phyloP scores from a whole-genome alignment of 2,797 vertebrate genomes.

The Amblyraja radiata region DNA sequence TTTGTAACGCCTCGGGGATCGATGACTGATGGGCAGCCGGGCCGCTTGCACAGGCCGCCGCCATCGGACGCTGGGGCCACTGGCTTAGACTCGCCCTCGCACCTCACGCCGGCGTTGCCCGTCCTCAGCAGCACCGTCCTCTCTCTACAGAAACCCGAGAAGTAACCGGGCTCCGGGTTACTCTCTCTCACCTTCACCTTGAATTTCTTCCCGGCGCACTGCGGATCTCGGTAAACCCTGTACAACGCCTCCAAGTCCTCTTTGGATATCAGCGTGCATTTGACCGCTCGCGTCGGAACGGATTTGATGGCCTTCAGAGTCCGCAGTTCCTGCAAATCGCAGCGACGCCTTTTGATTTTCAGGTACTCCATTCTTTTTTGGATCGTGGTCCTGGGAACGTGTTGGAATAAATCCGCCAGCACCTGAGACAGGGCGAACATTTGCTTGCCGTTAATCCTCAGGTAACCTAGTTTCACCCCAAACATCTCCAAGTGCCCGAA shows the following conservation, averaged over 20 bases:
- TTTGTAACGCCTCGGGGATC: background rate
- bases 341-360: conserved; percentile 54
- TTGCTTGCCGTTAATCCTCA: conserved; percentile 52
- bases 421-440: conserved; percentile 58
- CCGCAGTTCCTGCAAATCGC: conserved; percentile 53
- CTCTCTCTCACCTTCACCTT: conserved; percentile 39
- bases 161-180: background rate
- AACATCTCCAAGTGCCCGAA: conserved; percentile 52
- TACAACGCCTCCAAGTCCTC: conserved; percentile 54
- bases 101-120: conserved; percentile 41
- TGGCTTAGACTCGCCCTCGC: conserved; percentile 40
- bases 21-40: conserved; percentile 25
- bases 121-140: conserved; percentile 20
- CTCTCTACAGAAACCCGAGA: background rate
- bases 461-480: conserved; percentile 55
- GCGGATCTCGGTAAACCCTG: conserved; percentile 49
- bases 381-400: conserved; percentile 54
- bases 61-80: conserved; percentile 22
- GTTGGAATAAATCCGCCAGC: conserved; percentile 52
- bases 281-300: conserved; percentile 52
- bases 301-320: conserved; percentile 55
- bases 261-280: conserved; percentile 57
- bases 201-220: conserved; percentile 45
- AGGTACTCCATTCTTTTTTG: conserved; percentile 55
- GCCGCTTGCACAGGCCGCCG: background rate